Evolutionary conservation across 2,888 invertebrate species (phyloP), one percentile per base, ranked within the genome.

Genomic region (Drosophila paracracens): DNA sequence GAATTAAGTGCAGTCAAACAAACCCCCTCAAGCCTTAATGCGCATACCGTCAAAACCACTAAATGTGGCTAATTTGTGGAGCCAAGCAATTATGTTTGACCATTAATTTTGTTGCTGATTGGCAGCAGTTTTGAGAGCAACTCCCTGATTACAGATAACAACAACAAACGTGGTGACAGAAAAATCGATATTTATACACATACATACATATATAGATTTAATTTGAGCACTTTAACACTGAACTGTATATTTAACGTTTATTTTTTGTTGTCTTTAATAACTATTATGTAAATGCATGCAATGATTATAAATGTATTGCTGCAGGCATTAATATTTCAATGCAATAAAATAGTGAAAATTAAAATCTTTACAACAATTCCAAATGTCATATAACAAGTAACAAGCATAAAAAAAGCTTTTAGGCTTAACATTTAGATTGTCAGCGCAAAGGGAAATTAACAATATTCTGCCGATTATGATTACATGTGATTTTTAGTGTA

Each of bases 61-160:
- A 69, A 79, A 65, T 69, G 77, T 59, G 77, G 67, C 70, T 77
- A 81, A 83, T 81, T 83, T 74, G 54, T 52, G 50, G 71, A 67
- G 66, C 64, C 70, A 57, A 80, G 76, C 40, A 69, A 53, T 62
- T 60, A 50, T 63, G 51, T 54, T 67, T 56, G 29, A 25, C 10
- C 38, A 59, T 48, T 52, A 38, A 65, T 60, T 67, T 60, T 25
- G 54, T 59, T 57, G 62, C 35, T 78, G 74, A 46, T 70, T 68
- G 57, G 57, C 27, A 51, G n/a, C 36, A 38, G 36, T 40, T 71
- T 56, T 36, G 31, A 40, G 38, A 54, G 52, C 40, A 27, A 8
- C 18, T 27, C 3, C 18, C 40, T 61, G 53, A 65, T 65, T 53
- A 54, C 29, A 40, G 46, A n/a, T 18, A 25, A 29, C 35, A 46